A percentile compares a stretch with the other conserved stretches of the same genome.
phyloP scores from a whole-genome alignment of 2,888 invertebrate species.

The Ormyrus pomaceus region DNA sequence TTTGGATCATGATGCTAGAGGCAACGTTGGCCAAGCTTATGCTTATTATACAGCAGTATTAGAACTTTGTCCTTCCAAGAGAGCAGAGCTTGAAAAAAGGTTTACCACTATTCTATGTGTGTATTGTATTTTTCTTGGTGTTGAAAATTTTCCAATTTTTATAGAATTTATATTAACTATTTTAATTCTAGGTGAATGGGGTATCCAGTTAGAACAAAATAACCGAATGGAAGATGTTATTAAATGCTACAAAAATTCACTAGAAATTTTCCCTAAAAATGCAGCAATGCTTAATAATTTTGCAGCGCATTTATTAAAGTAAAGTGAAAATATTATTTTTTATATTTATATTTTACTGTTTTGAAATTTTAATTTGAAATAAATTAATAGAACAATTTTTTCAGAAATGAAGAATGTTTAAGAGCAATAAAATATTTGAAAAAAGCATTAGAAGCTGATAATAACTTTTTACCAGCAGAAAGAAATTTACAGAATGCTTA shows the following conservation, averaged over 20 bases:
- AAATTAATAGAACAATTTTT: no score
- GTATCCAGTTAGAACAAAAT: slow-evolving; percentile 62
- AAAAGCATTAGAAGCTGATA: slow-evolving; percentile 77
- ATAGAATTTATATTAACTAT: slow-evolving; percentile 4
- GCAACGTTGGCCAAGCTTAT: slow-evolving; percentile 67
- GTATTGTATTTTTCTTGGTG: slow-evolving; percentile 30
- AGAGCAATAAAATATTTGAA: slow-evolving; percentile 80
- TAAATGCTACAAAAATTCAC: slow-evolving; percentile 64
- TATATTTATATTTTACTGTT: not conserved
- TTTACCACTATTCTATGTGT: slow-evolving; percentile 66
- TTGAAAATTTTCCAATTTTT: not conserved
- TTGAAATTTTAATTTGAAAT: no score
- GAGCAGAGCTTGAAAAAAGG: slow-evolving; percentile 64
- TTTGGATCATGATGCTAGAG: slow-evolving; percentile 62
- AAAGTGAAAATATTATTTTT: slow-evolving; percentile 14
- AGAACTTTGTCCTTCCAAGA: slow-evolving; percentile 63
- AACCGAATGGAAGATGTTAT: slow-evolving; percentile 63
- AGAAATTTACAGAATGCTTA: slow-evolving; percentile 83
- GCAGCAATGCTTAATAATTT: slow-evolving; percentile 67
- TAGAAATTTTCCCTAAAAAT: slow-evolving; percentile 65
- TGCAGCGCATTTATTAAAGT: slow-evolving; percentile 67
- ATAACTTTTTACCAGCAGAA: slow-evolving; percentile 79
- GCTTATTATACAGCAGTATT: slow-evolving; percentile 67
- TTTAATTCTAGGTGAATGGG: slow-evolving; percentile 65
- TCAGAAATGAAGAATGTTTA: slow-evolving; percentile 75